phyloP scores from a whole-genome alignment of 2,797 vertebrate genomes.

The Varecia variegata region DNA sequence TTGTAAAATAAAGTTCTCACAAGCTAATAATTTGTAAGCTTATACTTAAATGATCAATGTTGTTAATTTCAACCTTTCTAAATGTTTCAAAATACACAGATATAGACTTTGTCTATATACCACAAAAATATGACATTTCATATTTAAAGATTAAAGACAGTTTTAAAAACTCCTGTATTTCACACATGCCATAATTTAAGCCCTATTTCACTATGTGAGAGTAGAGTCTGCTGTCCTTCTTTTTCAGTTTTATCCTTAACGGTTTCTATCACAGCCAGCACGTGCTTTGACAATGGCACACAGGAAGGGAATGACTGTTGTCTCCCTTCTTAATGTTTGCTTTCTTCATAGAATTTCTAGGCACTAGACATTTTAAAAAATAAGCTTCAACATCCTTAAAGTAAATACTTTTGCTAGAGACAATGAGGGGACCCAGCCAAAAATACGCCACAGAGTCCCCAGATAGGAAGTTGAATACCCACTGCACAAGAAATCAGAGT shows the following conservation, averaged over 20 bases:
- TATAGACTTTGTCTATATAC: not conserved
- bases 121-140: not conserved
- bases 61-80: constrained; percentile 1
- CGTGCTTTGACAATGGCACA: not conserved
- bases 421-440: not conserved
- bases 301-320: not conserved
- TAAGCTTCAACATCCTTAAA: not conserved
- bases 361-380: not conserved
- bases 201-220: not conserved
- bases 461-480: not conserved
- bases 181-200: not conserved
- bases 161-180: not conserved
- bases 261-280: not conserved
- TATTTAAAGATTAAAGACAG: not conserved
- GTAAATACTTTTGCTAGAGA: not conserved
- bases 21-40: not conserved
- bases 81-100: not conserved
- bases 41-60: not conserved
- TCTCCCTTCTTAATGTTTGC: not conserved
- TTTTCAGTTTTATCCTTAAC: not conserved
- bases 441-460: not conserved
- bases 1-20: not conserved
- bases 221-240: not conserved
- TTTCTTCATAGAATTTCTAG: constrained; percentile 3
- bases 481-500: not conserved